Evolutionary conservation across 2,797 vertebrate species (phyloP).

Genomic region (Oryzias dopingdopingensis): DNA sequence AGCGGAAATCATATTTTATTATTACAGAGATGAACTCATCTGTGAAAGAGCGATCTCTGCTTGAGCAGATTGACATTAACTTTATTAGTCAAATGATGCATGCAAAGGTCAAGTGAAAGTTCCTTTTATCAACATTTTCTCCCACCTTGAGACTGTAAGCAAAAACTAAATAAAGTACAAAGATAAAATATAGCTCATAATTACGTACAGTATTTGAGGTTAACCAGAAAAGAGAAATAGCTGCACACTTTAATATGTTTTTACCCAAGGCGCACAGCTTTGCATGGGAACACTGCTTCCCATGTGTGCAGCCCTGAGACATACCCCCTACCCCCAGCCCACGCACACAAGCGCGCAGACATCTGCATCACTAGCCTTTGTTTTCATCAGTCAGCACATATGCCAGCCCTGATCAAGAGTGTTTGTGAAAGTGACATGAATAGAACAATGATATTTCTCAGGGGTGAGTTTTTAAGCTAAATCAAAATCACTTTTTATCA

Average conservation of each 20-base stretch:
- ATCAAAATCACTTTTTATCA: not conserved
- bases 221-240: slow-evolving; percentile 11
- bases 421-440: slow-evolving; percentile 18
- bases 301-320: slow-evolving; percentile 40
- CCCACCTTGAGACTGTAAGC: not conserved
- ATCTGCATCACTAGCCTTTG: slow-evolving; percentile 24
- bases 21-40: not conserved
- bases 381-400: slow-evolving; percentile 54
- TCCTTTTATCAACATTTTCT: not conserved
- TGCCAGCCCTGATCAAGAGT: slow-evolving; percentile 44
- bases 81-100: slow-evolving; percentile 15
- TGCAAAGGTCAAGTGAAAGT: not conserved
- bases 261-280: slow-evolving; percentile 37
- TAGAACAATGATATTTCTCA: slow-evolving; percentile 24
- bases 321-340: slow-evolving; percentile 41
- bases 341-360: slow-evolving; percentile 2
- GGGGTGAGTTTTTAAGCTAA: slow-evolving; percentile 4
- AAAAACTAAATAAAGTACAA: too few relatives aligned
- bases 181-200: too few relatives aligned
- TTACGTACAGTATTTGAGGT: too few relatives aligned
- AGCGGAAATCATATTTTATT: slow-evolving; percentile 1
- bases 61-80: slow-evolving; percentile 14
- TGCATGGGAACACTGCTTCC: slow-evolving; percentile 27
- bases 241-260: slow-evolving; percentile 17
- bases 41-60: slow-evolving; percentile 1